phyloP scores from a whole-genome alignment of 2,888 invertebrate species.

The Darwinula stevensoni region DNA sequence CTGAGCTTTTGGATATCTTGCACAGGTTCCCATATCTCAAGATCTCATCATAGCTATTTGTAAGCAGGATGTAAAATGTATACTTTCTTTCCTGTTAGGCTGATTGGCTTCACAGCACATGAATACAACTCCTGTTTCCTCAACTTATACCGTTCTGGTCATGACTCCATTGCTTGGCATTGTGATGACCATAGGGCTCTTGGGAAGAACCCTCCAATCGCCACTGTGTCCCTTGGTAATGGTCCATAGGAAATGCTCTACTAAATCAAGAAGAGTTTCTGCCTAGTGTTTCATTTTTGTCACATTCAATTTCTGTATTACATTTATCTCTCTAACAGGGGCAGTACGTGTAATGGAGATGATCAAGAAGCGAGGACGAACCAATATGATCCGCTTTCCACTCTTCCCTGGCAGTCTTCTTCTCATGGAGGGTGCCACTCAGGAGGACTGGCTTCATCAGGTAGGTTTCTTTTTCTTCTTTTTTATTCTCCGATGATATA shows the following conservation, averaged over 20 bases:
- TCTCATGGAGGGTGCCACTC: conserved; percentile 20
- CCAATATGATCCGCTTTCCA: conserved; percentile 14
- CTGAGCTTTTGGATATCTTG: conserved; percentile 12
- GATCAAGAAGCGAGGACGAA: conserved; percentile 8
- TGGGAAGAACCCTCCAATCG: conserved; percentile 12
- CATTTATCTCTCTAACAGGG: conserved; percentile 7
- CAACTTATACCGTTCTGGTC: conserved; percentile 19
- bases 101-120: conserved; percentile 14
- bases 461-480: too few relatives aligned
- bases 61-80: too few relatives aligned
- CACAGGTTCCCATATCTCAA: conserved; percentile 11
- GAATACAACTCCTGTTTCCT: conserved; percentile 20
- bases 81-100: conserved; percentile 7
- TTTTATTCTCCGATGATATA: too few relatives aligned
- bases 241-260: conserved; percentile 4
- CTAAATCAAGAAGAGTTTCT: too few relatives aligned
- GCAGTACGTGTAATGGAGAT: conserved; percentile 10
- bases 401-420: conserved; percentile 18
- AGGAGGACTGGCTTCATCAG: conserved; percentile 18
- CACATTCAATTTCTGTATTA: conserved; percentile 4
- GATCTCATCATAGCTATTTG: too few relatives aligned
- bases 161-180: conserved; percentile 20
- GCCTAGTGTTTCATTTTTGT: too few relatives aligned
- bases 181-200: conserved; percentile 17
- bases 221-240: conserved; percentile 11